Evolutionary conservation across 2,797 vertebrate genomes (phyloP), one percentile per base, ranked within the genome.

Genomic region (Rhinoraja longicauda): DNA sequence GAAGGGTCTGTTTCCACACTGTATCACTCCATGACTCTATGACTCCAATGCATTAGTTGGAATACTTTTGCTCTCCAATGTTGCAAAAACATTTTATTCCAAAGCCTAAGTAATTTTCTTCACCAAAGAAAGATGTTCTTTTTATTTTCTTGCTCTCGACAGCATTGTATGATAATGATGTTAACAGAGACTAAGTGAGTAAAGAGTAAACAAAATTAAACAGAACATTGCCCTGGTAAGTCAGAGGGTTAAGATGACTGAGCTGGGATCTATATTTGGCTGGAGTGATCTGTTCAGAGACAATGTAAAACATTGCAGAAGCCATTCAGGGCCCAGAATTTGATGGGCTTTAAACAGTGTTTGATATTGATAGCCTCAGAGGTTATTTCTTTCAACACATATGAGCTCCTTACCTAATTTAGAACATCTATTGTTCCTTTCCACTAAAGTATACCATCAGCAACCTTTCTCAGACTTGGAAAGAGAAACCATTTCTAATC

Each of bases 341-440:
- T 91, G 88, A 45, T 72, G 36, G 36, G 21, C 67, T 67, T 90
- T n/a, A n/a, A 90, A 90, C 67, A 91, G 3, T 21, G 36, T 45
- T 91, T 91, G 36, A 73, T 13, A 91, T 4, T 91, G 21, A 91
- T 72, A 72, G 24, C 7, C 4, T 73, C 10, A 70, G 24, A 91
- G 19, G 70, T 73, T 88, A 73, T 72, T 91, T 91, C 32, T 72
- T 91, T 72, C 88, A 72, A 32, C 64, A 64, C n/a, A 45, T 26
- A 24, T 91, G 67, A 72, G 9, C 17, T 45, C 59, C 82, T 86
- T 62, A 62, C 82, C 86, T 59, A 59, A 82, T n/a, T 64, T 86
- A 62, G 82, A 86, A 86, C 29, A 32, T 62, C 57, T 59, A 4
- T 64, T 82, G 19, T 77, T 77, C 79, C 9, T 24, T 79, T 53